Conservation (phyloP, 2,797 vertebrate genomes). For the Bucorvus abyssinicus region DNA sequence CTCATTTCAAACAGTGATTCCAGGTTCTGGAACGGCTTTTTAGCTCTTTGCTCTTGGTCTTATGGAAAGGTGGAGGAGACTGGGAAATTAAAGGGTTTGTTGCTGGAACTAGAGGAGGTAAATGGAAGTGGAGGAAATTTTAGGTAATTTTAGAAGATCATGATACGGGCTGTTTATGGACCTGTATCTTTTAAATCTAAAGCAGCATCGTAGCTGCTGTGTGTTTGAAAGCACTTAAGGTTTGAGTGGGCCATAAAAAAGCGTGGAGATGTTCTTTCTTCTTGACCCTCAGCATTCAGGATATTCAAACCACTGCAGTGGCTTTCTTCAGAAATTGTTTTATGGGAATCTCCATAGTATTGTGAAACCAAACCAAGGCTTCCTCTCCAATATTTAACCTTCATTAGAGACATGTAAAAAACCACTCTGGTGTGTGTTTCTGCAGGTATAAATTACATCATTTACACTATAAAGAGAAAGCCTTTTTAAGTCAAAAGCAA, state of each 20-base stretch:
- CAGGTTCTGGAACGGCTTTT: neutral
- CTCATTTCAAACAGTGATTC: neutral
- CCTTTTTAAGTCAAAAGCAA: neutral
- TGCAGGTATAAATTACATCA: neutral
- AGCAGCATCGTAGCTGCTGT: neutral
- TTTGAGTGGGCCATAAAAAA: constrained; percentile 41
- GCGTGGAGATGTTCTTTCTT: constrained; percentile 8
- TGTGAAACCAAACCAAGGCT: neutral
- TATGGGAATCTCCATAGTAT: neutral
- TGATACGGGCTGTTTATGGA: neutral
- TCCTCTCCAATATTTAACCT: neutral
- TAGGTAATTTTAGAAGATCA: neutral
- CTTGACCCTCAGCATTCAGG: neutral
- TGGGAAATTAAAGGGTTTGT: neutral
- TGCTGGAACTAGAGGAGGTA: neutral
- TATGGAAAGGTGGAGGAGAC: neutral
- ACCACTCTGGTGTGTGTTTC: neutral
- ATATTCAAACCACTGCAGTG: neutral
- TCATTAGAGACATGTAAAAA: neutral
- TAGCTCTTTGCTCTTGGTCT: neutral
- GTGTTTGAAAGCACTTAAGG: constrained; percentile 15
- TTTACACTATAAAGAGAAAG: neutral
- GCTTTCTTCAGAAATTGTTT: neutral
- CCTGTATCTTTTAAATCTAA: neutral
- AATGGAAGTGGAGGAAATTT: neutral